Conservation (phyloP, 2,888 invertebrate genomes). For the Synanthedon formicaeformis region DNA sequence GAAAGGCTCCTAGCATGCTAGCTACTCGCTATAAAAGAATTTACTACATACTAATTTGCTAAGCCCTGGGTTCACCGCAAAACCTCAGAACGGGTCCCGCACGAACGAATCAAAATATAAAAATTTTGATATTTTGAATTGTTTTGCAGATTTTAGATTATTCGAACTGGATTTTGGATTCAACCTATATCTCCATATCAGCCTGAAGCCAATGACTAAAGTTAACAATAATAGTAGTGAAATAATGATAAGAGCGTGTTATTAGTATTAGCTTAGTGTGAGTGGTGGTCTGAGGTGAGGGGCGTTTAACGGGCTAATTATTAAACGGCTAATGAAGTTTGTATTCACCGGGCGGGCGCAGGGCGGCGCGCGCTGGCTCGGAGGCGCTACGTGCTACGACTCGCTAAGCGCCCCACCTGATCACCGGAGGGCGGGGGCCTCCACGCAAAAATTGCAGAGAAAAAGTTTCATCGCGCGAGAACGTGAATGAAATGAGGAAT, state of each 20-base stretch:
- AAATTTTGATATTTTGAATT: no score
- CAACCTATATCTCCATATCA: no score
- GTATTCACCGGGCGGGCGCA: conserved; percentile 62
- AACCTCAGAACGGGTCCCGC: no score
- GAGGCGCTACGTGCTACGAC: conserved; percentile 60
- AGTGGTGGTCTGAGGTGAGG: conserved; percentile 33
- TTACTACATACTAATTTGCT: no score
- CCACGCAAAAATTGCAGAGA: conserved; percentile 69
- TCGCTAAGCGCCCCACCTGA: conserved; percentile 64
- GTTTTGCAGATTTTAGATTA: no score
- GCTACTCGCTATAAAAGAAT: no score
- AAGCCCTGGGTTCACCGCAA: no score
- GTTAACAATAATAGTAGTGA: no score
- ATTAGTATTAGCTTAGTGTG: conserved; percentile 16
- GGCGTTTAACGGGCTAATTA: conserved; percentile 70
- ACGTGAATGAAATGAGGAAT: conserved; percentile 71
- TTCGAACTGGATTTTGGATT: no score
- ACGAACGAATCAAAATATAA: no score
- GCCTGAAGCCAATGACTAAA: no score
- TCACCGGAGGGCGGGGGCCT: conserved; percentile 41
- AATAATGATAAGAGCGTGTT: not conserved
- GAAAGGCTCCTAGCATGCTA: no score
- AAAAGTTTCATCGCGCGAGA: conserved; percentile 70
- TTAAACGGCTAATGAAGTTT: conserved; percentile 72
- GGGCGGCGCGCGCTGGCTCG: conserved; percentile 34